A percentile compares a stretch with the other conserved stretches of the same genome.
phyloP scores from a whole-genome alignment of 64 coral and sea anemone genomes.

The Actinia tenebrosa region DNA sequence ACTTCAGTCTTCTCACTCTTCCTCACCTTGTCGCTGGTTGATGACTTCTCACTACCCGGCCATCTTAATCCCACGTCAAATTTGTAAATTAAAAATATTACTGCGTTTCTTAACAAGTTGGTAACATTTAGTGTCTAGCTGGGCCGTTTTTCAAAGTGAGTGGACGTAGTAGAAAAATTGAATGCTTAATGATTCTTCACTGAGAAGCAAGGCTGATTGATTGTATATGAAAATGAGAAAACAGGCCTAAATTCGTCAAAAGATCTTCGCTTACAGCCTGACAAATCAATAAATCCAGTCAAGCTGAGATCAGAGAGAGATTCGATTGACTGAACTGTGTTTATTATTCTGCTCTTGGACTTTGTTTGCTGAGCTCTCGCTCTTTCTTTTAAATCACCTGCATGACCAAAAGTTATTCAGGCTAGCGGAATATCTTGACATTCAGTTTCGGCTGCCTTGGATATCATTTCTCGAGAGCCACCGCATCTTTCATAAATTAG shows the following conservation, averaged over 20 bases:
- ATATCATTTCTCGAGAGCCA: neutral
- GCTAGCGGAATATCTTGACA: neutral
- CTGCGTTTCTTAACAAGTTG: neutral
- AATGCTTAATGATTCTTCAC: neutral
- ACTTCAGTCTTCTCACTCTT: neutral
- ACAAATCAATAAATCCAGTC: slow-evolving; percentile 2
- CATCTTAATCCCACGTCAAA: neutral
- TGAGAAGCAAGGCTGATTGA: neutral
- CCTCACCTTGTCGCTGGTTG: neutral
- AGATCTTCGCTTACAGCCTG: neutral
- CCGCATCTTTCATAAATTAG: neutral
- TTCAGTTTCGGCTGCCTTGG: neutral
- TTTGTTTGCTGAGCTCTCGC: neutral
- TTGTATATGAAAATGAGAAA: slow-evolving; percentile 1
- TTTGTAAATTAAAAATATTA: neutral
- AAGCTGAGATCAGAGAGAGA: neutral
- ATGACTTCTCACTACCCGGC: neutral
- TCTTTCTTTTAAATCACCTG: neutral
- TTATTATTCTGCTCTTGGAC: neutral
- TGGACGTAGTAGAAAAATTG: neutral
- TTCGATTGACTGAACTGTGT: neutral
- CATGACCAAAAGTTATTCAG: neutral
- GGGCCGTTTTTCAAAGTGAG: neutral
- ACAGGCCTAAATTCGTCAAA: neutral
- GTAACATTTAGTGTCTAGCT: neutral